phyloP scores from a whole-genome alignment of 2,888 invertebrate species.

The Agrotis clavis region DNA sequence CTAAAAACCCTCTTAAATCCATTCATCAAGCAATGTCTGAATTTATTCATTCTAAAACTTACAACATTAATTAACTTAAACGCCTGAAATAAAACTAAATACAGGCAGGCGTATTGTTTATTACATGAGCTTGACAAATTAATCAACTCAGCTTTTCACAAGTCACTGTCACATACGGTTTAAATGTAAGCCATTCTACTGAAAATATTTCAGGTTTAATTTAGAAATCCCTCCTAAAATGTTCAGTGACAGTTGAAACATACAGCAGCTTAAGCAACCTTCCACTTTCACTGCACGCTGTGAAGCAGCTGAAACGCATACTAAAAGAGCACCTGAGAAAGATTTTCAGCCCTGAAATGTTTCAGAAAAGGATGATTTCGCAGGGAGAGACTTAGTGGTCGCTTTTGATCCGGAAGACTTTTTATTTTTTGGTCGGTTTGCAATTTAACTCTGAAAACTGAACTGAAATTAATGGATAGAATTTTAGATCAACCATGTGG shows the following conservation, averaged over 20 bases:
- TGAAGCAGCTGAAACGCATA: conserved; percentile 34
- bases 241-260: conserved; percentile 6
- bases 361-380: conserved; percentile 31
- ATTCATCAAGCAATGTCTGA: background rate
- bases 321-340: conserved; percentile 39
- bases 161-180: background rate
- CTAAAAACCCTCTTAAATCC: background rate
- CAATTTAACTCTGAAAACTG: conserved; percentile 5
- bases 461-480: background rate
- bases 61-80: background rate
- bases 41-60: background rate
- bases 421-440: conserved; percentile 1
- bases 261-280: conserved; percentile 8
- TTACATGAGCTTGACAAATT: background rate
- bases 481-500: conserved; percentile 3
- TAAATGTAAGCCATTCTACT: background rate
- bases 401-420: conserved; percentile 26
- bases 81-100: background rate
- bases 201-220: conserved; percentile 1
- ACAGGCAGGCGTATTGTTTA: no score
- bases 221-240: background rate
- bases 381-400: conserved; percentile 41
- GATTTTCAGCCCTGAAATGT: conserved; percentile 51
- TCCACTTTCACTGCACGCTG: conserved; percentile 40
- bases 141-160: background rate